Conservation (phyloP, 2,797 vertebrate genomes). For the Falco berigora region DNA sequence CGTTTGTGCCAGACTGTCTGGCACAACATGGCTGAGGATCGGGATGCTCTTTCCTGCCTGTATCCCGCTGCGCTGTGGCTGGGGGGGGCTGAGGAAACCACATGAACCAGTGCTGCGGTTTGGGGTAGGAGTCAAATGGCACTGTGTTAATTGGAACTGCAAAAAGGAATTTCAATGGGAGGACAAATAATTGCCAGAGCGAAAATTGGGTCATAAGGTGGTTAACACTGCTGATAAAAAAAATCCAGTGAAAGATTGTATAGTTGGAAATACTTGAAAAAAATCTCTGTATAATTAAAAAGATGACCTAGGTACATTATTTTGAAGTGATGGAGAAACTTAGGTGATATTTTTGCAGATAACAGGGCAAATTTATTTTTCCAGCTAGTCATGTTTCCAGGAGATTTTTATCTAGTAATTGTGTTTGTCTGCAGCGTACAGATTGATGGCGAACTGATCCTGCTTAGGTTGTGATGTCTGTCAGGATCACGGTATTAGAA, state of each 20-base stretch:
- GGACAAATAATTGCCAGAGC: background rate
- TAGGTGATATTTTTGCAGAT: conserved; percentile 1
- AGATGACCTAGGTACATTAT: background rate
- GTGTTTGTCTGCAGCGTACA: conserved; percentile 6
- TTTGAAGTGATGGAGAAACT: background rate
- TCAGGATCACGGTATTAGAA: background rate
- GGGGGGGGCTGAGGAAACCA: fast-evolving
- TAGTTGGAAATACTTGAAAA: background rate
- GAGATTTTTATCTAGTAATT: conserved; percentile 56
- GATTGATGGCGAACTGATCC: background rate
- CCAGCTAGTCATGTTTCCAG: background rate
- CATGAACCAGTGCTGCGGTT: fast-evolving
- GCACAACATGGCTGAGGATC: fast-evolving
- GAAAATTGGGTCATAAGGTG: background rate
- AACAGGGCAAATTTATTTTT: background rate
- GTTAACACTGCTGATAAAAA: background rate
- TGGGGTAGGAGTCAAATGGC: background rate
- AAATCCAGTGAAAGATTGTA: background rate
- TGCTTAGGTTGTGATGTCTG: background rate
- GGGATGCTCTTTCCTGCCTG: background rate
- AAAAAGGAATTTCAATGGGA: background rate
- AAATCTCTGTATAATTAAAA: conserved; percentile 12
- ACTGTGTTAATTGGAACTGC: background rate
- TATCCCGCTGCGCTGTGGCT: too few relatives aligned
- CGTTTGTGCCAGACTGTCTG: fast-evolving